Evolutionary conservation across 2,888 invertebrate species (phyloP), one percentile per base, ranked within the genome.

Genomic region (Gymnoscelis rufifasciata): DNA sequence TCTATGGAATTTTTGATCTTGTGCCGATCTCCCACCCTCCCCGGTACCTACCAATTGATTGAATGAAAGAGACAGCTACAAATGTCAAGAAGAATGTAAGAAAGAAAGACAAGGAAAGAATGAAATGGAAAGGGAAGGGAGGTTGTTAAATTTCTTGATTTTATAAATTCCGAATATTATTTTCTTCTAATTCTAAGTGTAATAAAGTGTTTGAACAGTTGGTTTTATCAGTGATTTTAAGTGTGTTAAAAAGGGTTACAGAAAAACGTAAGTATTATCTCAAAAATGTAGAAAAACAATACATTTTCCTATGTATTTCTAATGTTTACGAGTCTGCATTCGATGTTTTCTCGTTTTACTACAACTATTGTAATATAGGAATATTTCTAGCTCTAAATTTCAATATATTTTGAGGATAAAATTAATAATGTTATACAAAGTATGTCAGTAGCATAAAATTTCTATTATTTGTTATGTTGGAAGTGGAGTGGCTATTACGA

Each of bases 141-240:
- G 15, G 70, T 77, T 73, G 76, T 75, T 79, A 75, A 78, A 71
- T 67, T 19, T 70, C 19, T 19, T 5, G 19, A 19, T 19, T 68
- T 66, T 46, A 13, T 15, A 13, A 8, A 33, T 14, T 33, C 13
- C 13, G 31, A 30, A 36, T 39, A 31, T 43, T 40, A 19, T 49
- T 60, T 59, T 58, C 53, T 41, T 49, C 29, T 30, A 50, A 51
- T 27, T 39, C 39, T 24, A 31, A 29, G 39, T 19, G 33, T 7
- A 37, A 23, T 44, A 7, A 36, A 47, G 60, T 64, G 55, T 51
- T 53, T 37, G 19, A 40, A 26, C 38, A 14, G 4, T 44, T 37
- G 11, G n/a, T n/a, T n/a, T n/a, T n/a, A 38, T 8, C 15, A 45
- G 15, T 43, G 43, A 23, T 43, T 43, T 44, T 36, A 39, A 59